Percentiles rank a stretch among this genome's conserved stretches.
phyloP scores from a whole-genome alignment of 2,113 vertebrate species.

The Daboia siamensis region DNA sequence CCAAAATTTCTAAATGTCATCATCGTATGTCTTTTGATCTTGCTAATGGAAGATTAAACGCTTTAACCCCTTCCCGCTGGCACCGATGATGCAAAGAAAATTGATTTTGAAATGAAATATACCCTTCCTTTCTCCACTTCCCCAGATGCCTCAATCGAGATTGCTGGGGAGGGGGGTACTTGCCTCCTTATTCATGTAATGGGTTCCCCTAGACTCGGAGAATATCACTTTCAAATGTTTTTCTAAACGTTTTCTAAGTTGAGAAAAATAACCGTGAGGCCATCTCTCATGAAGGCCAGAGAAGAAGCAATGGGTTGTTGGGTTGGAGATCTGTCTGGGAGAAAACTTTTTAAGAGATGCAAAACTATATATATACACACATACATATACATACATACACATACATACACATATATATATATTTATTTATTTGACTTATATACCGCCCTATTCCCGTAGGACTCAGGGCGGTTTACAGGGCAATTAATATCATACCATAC shows the following conservation, averaged over 20 bases:
- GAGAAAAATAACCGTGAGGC: not conserved
- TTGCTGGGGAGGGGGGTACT: not conserved
- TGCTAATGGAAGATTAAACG: constrained; percentile 24
- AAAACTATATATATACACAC: no score
- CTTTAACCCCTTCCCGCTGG: constrained; percentile 38
- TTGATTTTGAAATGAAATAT: constrained; percentile 6
- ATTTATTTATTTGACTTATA: no score
- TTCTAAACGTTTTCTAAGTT: not conserved
- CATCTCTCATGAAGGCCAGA: not conserved
- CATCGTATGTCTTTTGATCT: constrained; percentile 37
- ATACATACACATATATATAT: no score
- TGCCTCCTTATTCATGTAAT: not conserved
- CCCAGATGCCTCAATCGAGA: not conserved
- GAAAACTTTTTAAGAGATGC: not conserved
- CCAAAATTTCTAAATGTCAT: not conserved
- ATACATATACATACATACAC: no score
- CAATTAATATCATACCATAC: no score
- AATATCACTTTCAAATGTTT: not conserved
- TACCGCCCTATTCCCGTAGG: no score
- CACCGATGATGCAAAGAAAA: constrained; percentile 25
- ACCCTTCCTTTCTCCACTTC: not conserved
- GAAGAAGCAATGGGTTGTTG: not conserved
- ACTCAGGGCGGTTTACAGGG: no score
- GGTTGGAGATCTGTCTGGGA: not conserved
- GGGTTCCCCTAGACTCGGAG: not conserved